Evolutionary conservation across 2,113 vertebrate species (phyloP).

Genomic region (Theristicus caerulescens): DNA sequence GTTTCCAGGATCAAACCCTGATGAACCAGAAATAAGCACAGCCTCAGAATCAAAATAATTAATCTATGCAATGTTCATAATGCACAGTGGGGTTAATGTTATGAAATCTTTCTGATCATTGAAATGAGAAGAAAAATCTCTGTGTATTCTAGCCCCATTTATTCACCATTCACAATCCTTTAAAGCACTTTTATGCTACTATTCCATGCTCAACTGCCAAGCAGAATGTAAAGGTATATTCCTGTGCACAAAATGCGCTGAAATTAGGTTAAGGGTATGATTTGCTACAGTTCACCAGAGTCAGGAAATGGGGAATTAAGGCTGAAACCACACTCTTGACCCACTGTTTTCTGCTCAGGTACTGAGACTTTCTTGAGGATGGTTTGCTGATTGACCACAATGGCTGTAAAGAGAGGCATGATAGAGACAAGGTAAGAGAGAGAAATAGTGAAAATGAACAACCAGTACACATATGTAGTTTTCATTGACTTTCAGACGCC

Average conservation of each 20-base stretch:
- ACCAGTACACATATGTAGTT: background rate
- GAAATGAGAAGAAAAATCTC: background rate
- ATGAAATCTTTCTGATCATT: background rate
- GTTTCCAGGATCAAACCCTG: background rate
- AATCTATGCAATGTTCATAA: background rate
- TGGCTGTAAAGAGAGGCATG: background rate
- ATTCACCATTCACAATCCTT: background rate
- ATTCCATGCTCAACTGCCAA: background rate
- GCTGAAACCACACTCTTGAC: background rate
- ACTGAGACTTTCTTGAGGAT: background rate
- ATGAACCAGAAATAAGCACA: background rate
- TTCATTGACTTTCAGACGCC: background rate
- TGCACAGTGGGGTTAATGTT: background rate
- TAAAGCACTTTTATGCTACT: background rate
- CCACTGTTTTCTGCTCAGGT: background rate
- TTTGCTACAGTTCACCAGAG: background rate
- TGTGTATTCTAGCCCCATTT: background rate
- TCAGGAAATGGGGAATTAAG: background rate
- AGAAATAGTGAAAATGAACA: background rate
- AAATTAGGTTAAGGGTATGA: background rate
- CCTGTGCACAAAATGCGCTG: background rate
- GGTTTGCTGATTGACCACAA: background rate
- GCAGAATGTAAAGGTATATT: background rate
- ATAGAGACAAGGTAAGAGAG: background rate
- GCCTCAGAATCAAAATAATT: background rate